phyloP scores from a whole-genome alignment of 2,888 invertebrate species.

The Periphyllus acericola region DNA sequence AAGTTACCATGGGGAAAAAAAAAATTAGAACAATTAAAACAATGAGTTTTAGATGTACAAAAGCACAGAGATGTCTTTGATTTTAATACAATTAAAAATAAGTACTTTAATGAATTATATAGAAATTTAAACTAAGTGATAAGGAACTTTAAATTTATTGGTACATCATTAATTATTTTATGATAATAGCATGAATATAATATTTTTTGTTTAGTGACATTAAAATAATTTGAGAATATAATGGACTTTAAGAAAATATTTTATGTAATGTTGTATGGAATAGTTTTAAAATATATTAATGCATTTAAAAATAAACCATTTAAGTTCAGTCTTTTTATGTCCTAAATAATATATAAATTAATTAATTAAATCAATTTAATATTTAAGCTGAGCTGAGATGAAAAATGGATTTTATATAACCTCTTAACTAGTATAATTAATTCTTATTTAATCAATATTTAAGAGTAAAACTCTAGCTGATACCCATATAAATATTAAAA shows the following conservation, averaged over 20 bases:
- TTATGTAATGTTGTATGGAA: neutral
- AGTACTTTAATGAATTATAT: neutral
- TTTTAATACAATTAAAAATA: neutral
- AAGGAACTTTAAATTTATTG: neutral
- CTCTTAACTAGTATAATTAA: neutral
- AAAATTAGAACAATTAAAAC: neutral
- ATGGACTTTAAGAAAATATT: neutral
- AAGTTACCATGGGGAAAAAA: neutral
- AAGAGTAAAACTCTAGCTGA: neutral
- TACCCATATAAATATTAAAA: constrained; percentile 1
- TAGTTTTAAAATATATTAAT: neutral
- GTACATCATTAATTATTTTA: neutral
- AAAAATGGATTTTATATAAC: neutral
- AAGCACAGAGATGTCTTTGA: neutral
- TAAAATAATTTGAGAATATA: neutral
- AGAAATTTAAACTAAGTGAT: neutral
- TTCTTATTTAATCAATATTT: neutral
- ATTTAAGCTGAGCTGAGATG: neutral
- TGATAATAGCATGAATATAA: neutral
- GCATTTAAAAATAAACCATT: neutral
- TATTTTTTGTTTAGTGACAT: neutral
- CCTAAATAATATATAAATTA: constrained; percentile 6
- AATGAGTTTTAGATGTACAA: neutral
- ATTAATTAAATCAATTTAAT: neutral
- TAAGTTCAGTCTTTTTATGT: constrained; percentile 42